Evolutionary conservation across 2,113 vertebrate species (phyloP), one percentile per base, ranked within the genome.

Genomic region (Vimba vimba): DNA sequence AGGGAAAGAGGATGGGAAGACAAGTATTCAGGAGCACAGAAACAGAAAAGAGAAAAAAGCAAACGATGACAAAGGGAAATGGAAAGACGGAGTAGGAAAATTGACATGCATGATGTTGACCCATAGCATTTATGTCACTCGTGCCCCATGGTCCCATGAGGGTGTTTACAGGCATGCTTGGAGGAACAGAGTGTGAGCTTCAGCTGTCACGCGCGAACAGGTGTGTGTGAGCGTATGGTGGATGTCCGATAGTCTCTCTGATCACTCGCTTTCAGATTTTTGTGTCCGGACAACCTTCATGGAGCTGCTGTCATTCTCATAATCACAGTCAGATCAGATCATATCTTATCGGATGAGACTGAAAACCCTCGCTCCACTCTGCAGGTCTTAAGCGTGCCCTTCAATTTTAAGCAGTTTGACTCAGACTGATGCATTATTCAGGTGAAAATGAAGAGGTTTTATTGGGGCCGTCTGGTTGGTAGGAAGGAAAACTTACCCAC

Each of bases 401-500:
- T 83, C 52, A 8, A 83, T 83, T 83, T 73, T 17, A 73, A 71
- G 47, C 82, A 73, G 68, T 69, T 83, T 83, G 82, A 83, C 52
- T 83, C 82, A 43, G 68, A 43, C 66, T 73, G 50, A 83, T 73
- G 82, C 12, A 73, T 83, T 57, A 83, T 83, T 83, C n/a, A 83
- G 82, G 77, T 86, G 64, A 47, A 80, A 71, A 55, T 39, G 3
- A 66, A 85, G 78, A 71, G 25, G 45, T 74, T 55, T 45, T 59
- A 83, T 71, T 71, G 33, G 50, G 66, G 12, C 50, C 6, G 66
- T 52, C 79, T 68, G 27, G 45, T 25, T 68, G 36, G 36, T 69
- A 27, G 25, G 62, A 82, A 15, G 68, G 25, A 83, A 76, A 17
- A 96, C 98, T 99, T 90, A 99, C 97, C 96, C 23, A 99, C 97